Percentiles rank a stretch among this genome's conserved stretches.
Evolutionary conservation across 2,113 vertebrate genomes (phyloP).

Genomic region (Dasyprocta punctata): DNA sequence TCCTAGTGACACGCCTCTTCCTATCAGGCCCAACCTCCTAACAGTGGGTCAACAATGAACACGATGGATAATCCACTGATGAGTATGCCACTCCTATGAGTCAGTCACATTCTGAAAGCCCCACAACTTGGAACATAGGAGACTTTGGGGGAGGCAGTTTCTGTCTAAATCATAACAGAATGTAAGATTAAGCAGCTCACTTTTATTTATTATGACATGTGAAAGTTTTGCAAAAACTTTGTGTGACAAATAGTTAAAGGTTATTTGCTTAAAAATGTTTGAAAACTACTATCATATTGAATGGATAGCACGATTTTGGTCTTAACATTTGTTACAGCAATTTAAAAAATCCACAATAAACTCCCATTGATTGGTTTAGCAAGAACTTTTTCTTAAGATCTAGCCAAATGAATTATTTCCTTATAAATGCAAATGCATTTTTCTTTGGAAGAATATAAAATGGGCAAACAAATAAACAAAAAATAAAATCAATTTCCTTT

Average conservation of each 20-base stretch:
- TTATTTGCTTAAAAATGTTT: constrained; percentile 42
- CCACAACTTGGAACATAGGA: not conserved
- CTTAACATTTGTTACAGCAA: not conserved
- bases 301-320: not conserved
- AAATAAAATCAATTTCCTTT: constrained; percentile 23
- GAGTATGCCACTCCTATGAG: not conserved
- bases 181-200: not conserved
- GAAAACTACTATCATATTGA: not conserved
- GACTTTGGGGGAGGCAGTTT: not conserved
- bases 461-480: constrained; percentile 25
- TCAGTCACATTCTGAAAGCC: not conserved
- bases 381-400: not conserved
- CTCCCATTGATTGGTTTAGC: not conserved
- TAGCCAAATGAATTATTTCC: not conserved
- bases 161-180: not conserved
- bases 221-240: not conserved
- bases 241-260: not conserved
- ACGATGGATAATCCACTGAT: not conserved
- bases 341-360: not conserved
- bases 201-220: not conserved
- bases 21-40: not conserved
- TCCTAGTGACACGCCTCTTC: not conserved
- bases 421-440: not conserved
- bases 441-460: not conserved
- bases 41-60: too few species aligned